A percentile compares a stretch with the other conserved stretches of the same genome.
These are phyloP conservation scores for Aurelia coerulea DNA, from an alignment of 30 jellyfish, hydroid and myxozoan genomes.

Conservation along the genomic window DNA sequence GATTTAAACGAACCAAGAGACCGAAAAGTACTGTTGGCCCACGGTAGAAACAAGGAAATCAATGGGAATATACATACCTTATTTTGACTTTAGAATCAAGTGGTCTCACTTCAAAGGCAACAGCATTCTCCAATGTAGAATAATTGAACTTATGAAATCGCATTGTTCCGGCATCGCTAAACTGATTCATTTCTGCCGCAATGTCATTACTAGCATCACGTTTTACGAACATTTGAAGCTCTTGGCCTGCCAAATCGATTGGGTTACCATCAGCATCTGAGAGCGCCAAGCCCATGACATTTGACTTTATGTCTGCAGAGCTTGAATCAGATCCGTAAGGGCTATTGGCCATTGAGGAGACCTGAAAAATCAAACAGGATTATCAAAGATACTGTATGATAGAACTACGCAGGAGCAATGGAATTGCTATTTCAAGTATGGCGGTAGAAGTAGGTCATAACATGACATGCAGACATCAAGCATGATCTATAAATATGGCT, in stretches of 20 bases:
- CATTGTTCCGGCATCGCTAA: conserved; percentile 57
- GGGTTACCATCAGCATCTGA: conserved; percentile 85
- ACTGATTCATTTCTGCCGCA: conserved; percentile 56
- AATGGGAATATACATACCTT: conserved; percentile 4
- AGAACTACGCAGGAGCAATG: too few species aligned
- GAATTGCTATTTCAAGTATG: too few species aligned
- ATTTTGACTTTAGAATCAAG: conserved; percentile 62
- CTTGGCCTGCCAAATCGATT: conserved; percentile 89
- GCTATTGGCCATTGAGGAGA: conserved; percentile 73
- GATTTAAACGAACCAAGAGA: too few species aligned
- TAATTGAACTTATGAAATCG: conserved; percentile 81
- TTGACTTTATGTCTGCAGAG: conserved; percentile 80
- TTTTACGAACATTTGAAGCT: conserved; percentile 81
- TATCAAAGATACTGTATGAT: too few species aligned
- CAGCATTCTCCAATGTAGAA: conserved; percentile 61
- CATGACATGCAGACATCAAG: too few species aligned
- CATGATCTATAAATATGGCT: too few species aligned
- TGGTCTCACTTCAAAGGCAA: conserved; percentile 87
- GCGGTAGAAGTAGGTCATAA: too few species aligned
- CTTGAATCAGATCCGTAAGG: conserved; percentile 81
- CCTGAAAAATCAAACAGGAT: conserved; percentile 16
- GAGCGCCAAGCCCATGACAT: conserved; percentile 86
- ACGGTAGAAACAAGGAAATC: too few species aligned
- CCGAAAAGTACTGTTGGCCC: too few species aligned
- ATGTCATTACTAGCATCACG: conserved; percentile 70